Conservation (phyloP, 2,113 vertebrate species). For the Meleagris gallopavo region DNA sequence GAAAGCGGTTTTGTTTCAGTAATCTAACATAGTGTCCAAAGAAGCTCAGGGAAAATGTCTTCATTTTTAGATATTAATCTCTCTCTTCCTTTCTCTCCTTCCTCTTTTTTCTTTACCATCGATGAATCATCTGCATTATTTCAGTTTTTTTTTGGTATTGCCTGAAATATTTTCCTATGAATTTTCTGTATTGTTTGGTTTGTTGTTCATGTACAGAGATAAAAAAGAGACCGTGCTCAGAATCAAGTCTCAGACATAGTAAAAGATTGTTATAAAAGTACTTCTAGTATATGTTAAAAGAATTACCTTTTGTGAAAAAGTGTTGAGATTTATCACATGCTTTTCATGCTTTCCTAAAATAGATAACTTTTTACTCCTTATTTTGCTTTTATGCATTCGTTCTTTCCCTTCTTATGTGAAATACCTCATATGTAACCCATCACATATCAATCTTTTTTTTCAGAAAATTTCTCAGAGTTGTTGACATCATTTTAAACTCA, state of each 20-base stretch:
- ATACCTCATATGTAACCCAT: background rate
- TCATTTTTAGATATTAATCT: background rate
- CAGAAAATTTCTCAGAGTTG: background rate
- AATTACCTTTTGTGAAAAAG: background rate
- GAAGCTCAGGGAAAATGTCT: background rate
- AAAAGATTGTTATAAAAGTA: background rate
- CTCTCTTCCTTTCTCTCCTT: background rate
- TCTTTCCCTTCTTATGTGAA: background rate
- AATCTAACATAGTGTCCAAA: background rate
- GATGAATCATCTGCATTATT: background rate
- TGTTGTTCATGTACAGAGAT: background rate
- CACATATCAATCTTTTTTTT: background rate
- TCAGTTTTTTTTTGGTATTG: background rate
- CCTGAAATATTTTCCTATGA: background rate
- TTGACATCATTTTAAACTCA: background rate
- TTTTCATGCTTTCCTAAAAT: background rate
- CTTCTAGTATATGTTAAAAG: background rate
- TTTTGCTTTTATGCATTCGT: background rate
- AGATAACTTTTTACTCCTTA: background rate
- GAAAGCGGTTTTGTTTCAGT: background rate
- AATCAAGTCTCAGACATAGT: background rate
- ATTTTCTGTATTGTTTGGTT: background rate
- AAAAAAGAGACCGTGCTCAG: background rate
- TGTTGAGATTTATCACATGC: background rate
- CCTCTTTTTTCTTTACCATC: background rate